Evolutionary conservation across 2,113 vertebrate species (phyloP).

Genomic region (Thinocorus orbignyianus): DNA sequence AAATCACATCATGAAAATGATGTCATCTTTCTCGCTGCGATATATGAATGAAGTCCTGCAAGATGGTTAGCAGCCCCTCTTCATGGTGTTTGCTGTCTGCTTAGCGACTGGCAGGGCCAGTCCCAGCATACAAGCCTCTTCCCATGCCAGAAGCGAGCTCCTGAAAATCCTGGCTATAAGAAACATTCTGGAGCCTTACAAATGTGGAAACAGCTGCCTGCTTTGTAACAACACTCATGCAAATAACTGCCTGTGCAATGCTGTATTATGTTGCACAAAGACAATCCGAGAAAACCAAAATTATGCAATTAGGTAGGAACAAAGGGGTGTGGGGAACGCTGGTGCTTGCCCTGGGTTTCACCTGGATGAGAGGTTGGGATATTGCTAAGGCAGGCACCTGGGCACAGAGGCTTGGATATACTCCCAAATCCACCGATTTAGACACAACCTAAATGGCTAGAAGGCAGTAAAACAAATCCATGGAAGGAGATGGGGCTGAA

Average conservation of each 20-base stretch:
- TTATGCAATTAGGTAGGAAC: slow-evolving; percentile 38
- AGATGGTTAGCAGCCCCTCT: not conserved
- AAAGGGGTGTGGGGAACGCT: not conserved
- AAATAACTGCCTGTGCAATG: not conserved
- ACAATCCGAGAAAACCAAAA: slow-evolving; percentile 28
- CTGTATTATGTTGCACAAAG: not conserved
- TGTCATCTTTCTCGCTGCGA: slow-evolving; percentile 9
- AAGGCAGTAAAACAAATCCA: slow-evolving; percentile 38
- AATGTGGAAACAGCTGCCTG: not conserved
- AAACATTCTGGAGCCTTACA: not conserved
- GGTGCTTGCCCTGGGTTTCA: slow-evolving; percentile 46
- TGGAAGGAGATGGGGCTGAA: slow-evolving; percentile 4
- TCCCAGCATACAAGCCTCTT: not conserved
- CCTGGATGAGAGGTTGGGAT: slow-evolving; percentile 44
- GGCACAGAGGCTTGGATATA: slow-evolving; percentile 23
- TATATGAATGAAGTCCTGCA: not conserved
- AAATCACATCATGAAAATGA: slow-evolving; percentile 24
- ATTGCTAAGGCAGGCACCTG: slow-evolving; percentile 29
- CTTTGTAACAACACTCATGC: not conserved
- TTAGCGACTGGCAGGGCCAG: not conserved
- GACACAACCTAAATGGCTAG: slow-evolving; percentile 8
- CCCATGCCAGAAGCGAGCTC: not conserved
- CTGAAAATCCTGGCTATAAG: not conserved
- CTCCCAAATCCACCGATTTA: slow-evolving; percentile 41
- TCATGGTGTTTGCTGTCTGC: not conserved